A percentile compares a stretch with the other conserved stretches of the same genome.
Evolutionary conservation across 2,113 vertebrate species (phyloP).

Genomic region (Oncorhynchus mykiss): DNA sequence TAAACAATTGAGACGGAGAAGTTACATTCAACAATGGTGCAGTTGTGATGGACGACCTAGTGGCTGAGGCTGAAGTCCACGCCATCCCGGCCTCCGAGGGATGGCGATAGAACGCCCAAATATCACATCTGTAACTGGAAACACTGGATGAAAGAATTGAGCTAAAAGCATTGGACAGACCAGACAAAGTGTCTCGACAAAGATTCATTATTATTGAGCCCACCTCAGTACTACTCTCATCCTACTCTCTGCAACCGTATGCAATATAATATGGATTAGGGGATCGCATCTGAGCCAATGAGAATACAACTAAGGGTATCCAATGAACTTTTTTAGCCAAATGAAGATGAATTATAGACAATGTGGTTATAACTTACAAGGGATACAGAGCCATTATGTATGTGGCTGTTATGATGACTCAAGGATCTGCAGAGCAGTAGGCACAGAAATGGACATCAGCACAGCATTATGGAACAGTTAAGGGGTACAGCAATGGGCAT

Average conservation of each 20-base stretch:
- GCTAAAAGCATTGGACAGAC: background rate
- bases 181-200: background rate
- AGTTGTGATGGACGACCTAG: no score
- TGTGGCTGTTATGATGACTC: background rate
- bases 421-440: background rate
- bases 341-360: no score
- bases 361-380: background rate
- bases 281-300: background rate
- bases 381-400: background rate
- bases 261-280: background rate
- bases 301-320: background rate
- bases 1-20: background rate
- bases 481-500: no score
- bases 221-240: background rate
- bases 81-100: no score
- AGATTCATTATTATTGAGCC: background rate
- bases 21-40: no score
- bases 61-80: no score
- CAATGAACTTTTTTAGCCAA: no score
- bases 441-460: background rate
- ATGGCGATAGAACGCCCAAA: background rate
- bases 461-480: background rate
- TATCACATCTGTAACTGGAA: background rate
- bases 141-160: background rate
- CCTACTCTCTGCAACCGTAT: background rate